A percentile compares a stretch with the other conserved stretches of the same genome.
Evolutionary conservation across 2,113 vertebrate species (phyloP).

Genomic region (Xiphias gladius): DNA sequence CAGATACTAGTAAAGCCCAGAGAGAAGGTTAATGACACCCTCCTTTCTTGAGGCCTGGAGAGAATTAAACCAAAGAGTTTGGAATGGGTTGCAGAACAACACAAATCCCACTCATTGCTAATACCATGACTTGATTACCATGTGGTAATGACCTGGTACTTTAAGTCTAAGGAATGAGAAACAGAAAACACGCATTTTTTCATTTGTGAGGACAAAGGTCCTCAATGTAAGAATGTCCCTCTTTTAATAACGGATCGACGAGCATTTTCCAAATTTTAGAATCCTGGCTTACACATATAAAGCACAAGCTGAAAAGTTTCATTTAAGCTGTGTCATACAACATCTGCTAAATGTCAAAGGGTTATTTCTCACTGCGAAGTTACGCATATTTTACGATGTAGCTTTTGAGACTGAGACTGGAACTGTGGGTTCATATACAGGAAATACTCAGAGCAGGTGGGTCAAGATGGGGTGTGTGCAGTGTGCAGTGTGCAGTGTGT

Average conservation of each 20-base stretch:
- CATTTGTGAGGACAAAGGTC: neutral
- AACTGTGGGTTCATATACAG: slow-evolving; percentile 9
- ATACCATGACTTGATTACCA: slow-evolving; percentile 38
- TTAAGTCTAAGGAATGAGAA: slow-evolving; percentile 18
- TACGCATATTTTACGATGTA: slow-evolving; percentile 1
- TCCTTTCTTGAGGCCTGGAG: slow-evolving; percentile 8
- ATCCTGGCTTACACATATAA: neutral
- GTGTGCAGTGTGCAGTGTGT: neutral
- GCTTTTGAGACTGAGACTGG: neutral
- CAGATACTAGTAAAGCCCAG: slow-evolving; percentile 42
- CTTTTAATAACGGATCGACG: neutral
- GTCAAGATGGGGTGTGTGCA: neutral
- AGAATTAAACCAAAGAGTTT: slow-evolving; percentile 55
- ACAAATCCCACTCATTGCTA: slow-evolving; percentile 50
- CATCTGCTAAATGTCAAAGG: neutral
- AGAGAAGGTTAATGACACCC: slow-evolving; percentile 37
- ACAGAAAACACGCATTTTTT: neutral
- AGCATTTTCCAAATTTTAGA: neutral
- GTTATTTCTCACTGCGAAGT: neutral
- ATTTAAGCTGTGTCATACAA: neutral
- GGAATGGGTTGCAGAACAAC: slow-evolving; percentile 39
- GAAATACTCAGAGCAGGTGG: neutral
- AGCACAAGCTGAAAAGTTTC: neutral
- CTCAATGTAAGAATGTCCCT: neutral
- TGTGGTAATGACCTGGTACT: slow-evolving; percentile 30